A percentile compares a stretch with the other conserved stretches of the same genome.
Conservation (phyloP, 2,797 vertebrate genomes). For the Ambastaia sidthimunki region DNA sequence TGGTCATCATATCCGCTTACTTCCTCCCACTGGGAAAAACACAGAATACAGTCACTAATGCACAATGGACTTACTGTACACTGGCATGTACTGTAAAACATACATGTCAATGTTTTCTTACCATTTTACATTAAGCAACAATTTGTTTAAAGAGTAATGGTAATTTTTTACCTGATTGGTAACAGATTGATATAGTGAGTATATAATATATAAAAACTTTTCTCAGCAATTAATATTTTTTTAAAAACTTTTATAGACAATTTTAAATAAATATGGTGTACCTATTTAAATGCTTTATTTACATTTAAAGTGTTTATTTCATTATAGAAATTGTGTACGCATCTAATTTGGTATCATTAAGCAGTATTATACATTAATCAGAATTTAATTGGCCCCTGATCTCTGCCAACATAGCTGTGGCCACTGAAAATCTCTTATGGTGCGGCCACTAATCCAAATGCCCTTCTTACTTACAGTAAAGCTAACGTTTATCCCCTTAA, state of each 20-base stretch:
- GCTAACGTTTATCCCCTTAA: background rate
- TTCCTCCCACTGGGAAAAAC: slow-evolving; percentile 90
- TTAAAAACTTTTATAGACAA: too few species aligned
- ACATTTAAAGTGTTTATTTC: too few species aligned
- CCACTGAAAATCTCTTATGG: background rate
- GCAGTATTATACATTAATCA: background rate
- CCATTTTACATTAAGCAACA: background rate
- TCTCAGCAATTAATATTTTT: too few species aligned
- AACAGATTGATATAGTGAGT: background rate
- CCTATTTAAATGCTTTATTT: too few species aligned
- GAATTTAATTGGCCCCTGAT: background rate
- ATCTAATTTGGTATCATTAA: background rate
- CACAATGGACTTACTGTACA: background rate
- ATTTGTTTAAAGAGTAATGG: background rate
- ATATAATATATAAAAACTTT: too few species aligned
- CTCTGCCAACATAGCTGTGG: background rate
- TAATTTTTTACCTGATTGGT: background rate
- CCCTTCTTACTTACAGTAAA: background rate
- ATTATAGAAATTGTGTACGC: too few species aligned
- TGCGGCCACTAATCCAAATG: too few species aligned
- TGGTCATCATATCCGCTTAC: slow-evolving; percentile 96
- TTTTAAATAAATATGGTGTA: too few species aligned
- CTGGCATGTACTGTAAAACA: too few species aligned
- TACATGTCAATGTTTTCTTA: background rate
- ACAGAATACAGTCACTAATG: slow-evolving; percentile 12